phyloP scores from a whole-genome alignment of 2,113 vertebrate species.

The Cephalopterus ornatus region DNA sequence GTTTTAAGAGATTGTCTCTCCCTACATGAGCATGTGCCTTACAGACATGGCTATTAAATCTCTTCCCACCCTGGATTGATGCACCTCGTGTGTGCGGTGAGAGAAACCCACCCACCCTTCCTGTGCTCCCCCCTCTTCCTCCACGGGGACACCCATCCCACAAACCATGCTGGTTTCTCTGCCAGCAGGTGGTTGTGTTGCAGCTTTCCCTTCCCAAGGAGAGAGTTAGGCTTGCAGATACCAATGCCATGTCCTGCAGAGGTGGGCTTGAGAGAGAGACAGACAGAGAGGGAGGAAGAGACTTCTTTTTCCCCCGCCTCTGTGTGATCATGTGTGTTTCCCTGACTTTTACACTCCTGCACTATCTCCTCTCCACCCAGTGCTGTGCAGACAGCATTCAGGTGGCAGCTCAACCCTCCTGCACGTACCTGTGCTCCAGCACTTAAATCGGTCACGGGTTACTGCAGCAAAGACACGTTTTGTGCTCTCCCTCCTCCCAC shows the following conservation, averaged over 20 bases:
- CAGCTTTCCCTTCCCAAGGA: not conserved
- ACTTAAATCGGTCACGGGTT: not conserved
- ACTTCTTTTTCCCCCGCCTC: too few species aligned
- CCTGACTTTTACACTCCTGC: not conserved
- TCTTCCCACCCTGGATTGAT: not conserved
- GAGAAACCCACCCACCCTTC: not conserved
- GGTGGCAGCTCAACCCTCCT: not conserved
- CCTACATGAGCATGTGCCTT: not conserved
- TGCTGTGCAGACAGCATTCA: not conserved
- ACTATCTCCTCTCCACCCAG: not conserved
- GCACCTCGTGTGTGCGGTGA: not conserved
- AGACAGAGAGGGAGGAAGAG: not conserved
- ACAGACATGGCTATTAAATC: not conserved
- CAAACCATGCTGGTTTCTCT: not conserved
- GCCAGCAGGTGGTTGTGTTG: not conserved
- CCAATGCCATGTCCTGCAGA: not conserved
- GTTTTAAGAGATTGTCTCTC: not conserved
- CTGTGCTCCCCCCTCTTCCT: not conserved
- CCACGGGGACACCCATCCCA: not conserved
- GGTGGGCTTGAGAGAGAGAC: not conserved
- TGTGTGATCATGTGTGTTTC: not conserved
- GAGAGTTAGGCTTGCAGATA: not conserved
- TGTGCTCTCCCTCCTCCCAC: not conserved
- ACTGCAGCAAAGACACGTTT: constrained; percentile 1
- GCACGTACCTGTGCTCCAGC: constrained; percentile 14